Percentiles rank a stretch among this genome's conserved stretches.
Conservation (phyloP, 2,888 invertebrate species). For the Mechanitis messenoides region DNA sequence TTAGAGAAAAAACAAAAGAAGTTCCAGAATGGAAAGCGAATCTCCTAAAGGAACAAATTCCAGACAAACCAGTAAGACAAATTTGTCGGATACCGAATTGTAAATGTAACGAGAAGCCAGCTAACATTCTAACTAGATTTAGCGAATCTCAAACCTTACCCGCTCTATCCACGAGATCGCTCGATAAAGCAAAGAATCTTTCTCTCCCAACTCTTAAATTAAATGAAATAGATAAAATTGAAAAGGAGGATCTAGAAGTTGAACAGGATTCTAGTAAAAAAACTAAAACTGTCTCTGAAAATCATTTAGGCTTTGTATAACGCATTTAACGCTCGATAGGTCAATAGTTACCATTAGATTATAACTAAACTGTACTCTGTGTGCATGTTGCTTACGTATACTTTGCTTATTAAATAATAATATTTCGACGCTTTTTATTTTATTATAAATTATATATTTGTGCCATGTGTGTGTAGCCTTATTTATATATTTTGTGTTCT, state of each 20-base stretch:
- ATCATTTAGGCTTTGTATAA: conserved; percentile 76
- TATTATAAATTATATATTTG: conserved; percentile 10
- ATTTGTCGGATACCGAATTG: conserved; percentile 67
- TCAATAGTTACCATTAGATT: conserved; percentile 32
- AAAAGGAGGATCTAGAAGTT: conserved; percentile 48
- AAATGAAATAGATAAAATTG: conserved; percentile 58
- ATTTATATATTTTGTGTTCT: background rate
- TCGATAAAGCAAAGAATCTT: conserved; percentile 59
- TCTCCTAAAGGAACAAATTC: conserved; percentile 55
- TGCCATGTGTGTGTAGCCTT: background rate
- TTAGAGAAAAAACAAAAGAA: conserved; percentile 48
- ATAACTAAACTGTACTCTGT: conserved; percentile 7
- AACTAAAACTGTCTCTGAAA: conserved; percentile 70
- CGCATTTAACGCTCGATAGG: conserved; percentile 15
- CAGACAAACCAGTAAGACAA: conserved; percentile 57
- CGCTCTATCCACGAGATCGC: conserved; percentile 51
- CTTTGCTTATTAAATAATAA: conserved; percentile 4
- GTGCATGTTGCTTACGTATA: conserved; percentile 9
- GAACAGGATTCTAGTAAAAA: conserved; percentile 51
- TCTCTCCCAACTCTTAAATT: conserved; percentile 68
- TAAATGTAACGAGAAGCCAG: conserved; percentile 55
- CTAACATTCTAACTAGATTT: conserved; percentile 44
- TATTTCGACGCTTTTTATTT: conserved; percentile 17
- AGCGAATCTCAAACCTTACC: conserved; percentile 60
- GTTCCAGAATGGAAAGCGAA: conserved; percentile 64